phyloP scores from a whole-genome alignment of 2,888 invertebrate species.

The Epinotia nisella region DNA sequence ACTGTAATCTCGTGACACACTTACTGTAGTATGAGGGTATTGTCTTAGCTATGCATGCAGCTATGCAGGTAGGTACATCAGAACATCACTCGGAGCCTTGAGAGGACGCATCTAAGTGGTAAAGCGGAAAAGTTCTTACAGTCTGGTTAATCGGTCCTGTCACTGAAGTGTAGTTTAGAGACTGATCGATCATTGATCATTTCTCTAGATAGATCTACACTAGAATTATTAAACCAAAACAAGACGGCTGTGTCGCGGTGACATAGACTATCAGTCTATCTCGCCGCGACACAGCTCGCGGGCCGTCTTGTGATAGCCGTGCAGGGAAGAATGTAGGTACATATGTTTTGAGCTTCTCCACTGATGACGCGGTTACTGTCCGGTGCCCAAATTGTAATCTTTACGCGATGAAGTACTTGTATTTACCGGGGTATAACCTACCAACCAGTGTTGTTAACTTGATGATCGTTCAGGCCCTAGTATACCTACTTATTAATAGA shows the following conservation, averaged over 20 bases:
- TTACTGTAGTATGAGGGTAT: not conserved
- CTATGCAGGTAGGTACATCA: not conserved
- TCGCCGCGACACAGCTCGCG: too few species aligned
- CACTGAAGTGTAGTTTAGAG: not conserved
- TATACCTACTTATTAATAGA: not conserved
- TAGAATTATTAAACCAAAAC: not conserved
- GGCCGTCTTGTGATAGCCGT: too few species aligned
- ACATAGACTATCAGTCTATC: too few species aligned
- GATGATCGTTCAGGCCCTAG: not conserved
- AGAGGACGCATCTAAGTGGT: not conserved
- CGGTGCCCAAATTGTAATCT: too few species aligned
- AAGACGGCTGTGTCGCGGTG: too few species aligned
- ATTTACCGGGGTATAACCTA: not conserved
- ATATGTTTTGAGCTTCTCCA: not conserved
- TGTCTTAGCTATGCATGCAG: too few species aligned
- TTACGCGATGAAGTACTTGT: not conserved
- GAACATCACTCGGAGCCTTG: not conserved
- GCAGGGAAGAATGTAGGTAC: too few species aligned
- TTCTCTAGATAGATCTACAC: not conserved
- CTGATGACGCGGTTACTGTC: not conserved
- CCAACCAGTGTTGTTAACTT: not conserved
- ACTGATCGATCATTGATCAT: not conserved
- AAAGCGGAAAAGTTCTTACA: not conserved
- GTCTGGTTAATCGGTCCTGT: not conserved
- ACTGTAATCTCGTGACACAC: slow-evolving; percentile 20